Base-by-base conservation (phyloP, 2,797 vertebrate species). In the Uromys caudimaculatus region DNA sequence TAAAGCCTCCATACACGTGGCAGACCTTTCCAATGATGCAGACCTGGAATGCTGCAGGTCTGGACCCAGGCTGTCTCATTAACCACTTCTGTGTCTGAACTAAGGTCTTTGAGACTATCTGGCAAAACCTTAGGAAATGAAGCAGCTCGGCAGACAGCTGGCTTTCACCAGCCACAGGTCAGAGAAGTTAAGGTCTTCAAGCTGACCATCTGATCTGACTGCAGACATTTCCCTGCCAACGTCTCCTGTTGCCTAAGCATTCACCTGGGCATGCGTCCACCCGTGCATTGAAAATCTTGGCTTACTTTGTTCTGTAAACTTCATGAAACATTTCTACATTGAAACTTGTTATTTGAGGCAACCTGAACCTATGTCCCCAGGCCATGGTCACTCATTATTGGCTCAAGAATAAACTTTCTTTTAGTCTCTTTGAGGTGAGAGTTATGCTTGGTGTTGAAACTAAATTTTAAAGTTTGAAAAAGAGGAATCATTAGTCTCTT, bases 401-500 rank as follows among this genome's bases (percentile, higher is more conserved):
- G 11, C 38, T 89, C 38, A 76, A 76, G 27, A 60, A 60, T 35
- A 76, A 89, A 60, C 71, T 29, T 29, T 56, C 24, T 73, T 17
- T 89, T 58, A 23, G 32, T 89, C 27, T 75, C 38, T 75, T 32
- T 58, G 54, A 75, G 69, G 58, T 58, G 16, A 88, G 52, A 75
- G 38, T 17, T 21, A 56, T 23, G 38, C 23, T 88, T 58, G 32
- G 6, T 89, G 10, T 73, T 75, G 19, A 75, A 38, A 75, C 11
- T 56, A 23, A 27, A 44, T 87, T 87, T 77, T 91, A 93, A 90
- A 83, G 64, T 71, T 1, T 62, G 69, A 77, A 86, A 86, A 83
- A 79, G 0, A 87, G 12, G 10, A 79, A 90, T 47, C 50, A 92
- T 9, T 85, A 38, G 89, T 47, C 69, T 88, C 90, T 56, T 91